Conservation (phyloP, 1,140 invertebrate species). For the Heliconius congener region DNA sequence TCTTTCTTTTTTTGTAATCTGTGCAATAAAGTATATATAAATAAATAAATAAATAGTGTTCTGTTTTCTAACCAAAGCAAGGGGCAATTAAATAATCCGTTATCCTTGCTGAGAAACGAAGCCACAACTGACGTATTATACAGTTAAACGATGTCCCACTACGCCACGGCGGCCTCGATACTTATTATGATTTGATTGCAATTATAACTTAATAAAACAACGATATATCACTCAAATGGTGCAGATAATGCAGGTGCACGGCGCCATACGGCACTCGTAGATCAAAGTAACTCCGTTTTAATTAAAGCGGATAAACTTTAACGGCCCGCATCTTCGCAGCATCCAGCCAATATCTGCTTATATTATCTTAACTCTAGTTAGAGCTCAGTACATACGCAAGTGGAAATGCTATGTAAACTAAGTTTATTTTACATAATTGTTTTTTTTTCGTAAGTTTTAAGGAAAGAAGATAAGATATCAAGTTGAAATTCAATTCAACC, state of each 20-base stretch:
- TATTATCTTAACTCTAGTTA: background rate
- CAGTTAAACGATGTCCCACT: no score
- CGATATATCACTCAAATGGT: background rate
- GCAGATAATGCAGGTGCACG: constrained; percentile 5
- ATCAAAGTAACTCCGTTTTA: constrained; percentile 10
- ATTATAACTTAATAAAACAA: constrained; percentile 8
- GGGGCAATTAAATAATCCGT: no score
- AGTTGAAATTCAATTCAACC: no score
- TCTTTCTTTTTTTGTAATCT: no score
- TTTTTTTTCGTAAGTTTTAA: no score
- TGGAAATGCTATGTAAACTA: background rate
- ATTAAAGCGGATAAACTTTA: constrained; percentile 10
- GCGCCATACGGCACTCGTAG: background rate
- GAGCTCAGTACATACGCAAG: background rate
- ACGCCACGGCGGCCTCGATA: background rate
- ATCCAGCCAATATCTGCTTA: constrained; percentile 8
- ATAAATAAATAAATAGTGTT: no score
- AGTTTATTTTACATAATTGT: background rate
- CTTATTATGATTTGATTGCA: background rate
- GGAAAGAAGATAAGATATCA: no score
- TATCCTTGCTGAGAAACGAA: no score
- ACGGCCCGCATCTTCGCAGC: constrained; percentile 11
- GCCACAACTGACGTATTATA: no score
- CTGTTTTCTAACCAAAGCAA: no score
- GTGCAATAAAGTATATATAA: no score